Percentiles rank a stretch among this genome's conserved stretches.
These are phyloP conservation scores for Drosophila elegans DNA, from an alignment of 1,140 invertebrate species.

Conservation along the genomic window DNA sequence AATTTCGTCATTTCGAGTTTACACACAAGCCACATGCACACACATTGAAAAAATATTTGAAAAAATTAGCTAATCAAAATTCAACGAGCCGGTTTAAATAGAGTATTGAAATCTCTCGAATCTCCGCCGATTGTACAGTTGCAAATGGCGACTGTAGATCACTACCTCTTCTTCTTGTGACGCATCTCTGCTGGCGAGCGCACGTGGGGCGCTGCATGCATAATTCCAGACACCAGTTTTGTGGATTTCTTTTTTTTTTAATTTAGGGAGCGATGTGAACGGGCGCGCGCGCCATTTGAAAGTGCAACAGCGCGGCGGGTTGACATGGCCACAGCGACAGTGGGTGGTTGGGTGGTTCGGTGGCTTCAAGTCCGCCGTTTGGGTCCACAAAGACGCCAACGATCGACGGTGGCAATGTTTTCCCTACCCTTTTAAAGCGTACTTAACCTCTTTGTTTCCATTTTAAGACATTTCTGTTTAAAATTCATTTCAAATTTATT, in stretches of 20 bases:
- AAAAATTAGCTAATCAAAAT: slow-evolving; percentile 28
- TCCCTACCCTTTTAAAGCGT: background rate
- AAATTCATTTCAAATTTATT: too few relatives aligned
- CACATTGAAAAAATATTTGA: slow-evolving; percentile 21
- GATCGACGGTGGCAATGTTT: slow-evolving; percentile 2
- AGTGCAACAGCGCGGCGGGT: slow-evolving; percentile 36
- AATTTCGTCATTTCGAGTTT: background rate
- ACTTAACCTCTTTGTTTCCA: too few relatives aligned
- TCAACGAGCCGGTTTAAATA: background rate
- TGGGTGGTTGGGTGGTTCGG: slow-evolving; percentile 6
- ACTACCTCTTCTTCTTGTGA: slow-evolving; percentile 83
- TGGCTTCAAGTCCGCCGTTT: background rate
- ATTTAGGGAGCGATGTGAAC: slow-evolving; percentile 50
- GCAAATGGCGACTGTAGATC: background rate
- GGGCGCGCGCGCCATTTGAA: slow-evolving; percentile 66
- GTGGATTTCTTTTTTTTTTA: slow-evolving; percentile 26
- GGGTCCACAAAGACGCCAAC: background rate
- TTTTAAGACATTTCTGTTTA: background rate
- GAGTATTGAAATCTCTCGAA: too few relatives aligned
- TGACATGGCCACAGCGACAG: slow-evolving; percentile 15
- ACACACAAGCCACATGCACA: slow-evolving; percentile 37
- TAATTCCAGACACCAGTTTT: slow-evolving; percentile 79
- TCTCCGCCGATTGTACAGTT: too few relatives aligned
- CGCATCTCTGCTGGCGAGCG: slow-evolving; percentile 82
- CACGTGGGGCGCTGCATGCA: slow-evolving; percentile 73